Evolutionary conservation across 2,888 invertebrate genomes (phyloP), one percentile per base, ranked within the genome.

Genomic region (Meganola albula): DNA sequence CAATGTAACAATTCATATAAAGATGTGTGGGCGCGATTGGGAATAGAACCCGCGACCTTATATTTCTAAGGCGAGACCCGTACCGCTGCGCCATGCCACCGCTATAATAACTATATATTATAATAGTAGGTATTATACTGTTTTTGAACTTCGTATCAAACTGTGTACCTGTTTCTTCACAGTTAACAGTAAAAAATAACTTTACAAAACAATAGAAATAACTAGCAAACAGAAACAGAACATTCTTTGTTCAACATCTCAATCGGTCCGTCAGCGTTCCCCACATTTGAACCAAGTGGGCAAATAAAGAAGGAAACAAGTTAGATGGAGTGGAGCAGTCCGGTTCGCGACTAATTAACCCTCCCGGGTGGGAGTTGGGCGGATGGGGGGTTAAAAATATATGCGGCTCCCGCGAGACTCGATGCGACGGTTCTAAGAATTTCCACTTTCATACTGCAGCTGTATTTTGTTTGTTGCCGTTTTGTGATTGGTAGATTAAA

Each of bases 301-400:
- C 74, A 82, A 84, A 84, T 83, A 84, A 83, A 83, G 83, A 83
- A 79, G 73, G 71, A 82, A 80, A 76, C 78, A 78, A 84, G 80
- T 77, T 80, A 75, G 83, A 79, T 80, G 74, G 80, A 80, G 79
- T 73, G 73, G 72, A 71, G 75, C 73, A 76, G 78, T 74, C 79
- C 75, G 76, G 78, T 74, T 79, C 74, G 79, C 83, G 84, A 84
- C 84, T 84, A 84, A 84, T 84, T 84, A 83, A 82, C 77, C 79
- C 74, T 44, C 74, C 72, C 68, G 48, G 47, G 31, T 35, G 47
- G 58, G 58, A 54, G 57, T 56, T 56, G 51, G 42, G 38, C 34
- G 47, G 30, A 53, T 58, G 46, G 56, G 58, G 50, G 62, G 48
- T 53, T 68, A 70, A 79, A 80, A 82, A 80, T n/a, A 77, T 77